Conservation (phyloP, 2,888 invertebrate species). For the Pandemis corylana region DNA sequence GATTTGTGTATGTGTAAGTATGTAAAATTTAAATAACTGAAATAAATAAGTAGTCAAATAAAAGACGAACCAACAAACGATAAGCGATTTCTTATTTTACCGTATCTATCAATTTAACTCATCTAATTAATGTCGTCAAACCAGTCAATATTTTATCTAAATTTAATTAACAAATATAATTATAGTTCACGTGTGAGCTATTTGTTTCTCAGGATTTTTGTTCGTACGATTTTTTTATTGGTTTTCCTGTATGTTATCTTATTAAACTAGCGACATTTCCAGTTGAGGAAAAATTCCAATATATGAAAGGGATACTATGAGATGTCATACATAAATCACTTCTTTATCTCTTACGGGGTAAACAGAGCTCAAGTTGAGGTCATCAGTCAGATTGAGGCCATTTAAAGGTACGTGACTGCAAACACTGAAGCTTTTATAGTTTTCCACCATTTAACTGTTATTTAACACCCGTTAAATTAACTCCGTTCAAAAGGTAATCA, state of each 20-base stretch:
- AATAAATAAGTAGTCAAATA: not conserved
- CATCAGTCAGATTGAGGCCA: too few species aligned
- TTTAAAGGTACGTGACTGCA: not conserved
- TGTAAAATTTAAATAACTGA: too few species aligned
- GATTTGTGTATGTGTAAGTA: too few species aligned
- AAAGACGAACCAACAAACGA: not conserved
- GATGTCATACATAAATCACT: too few species aligned
- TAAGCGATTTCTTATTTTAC: not conserved
- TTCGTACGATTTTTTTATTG: not conserved
- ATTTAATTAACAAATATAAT: conserved; percentile 19
- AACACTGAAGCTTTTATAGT: not conserved
- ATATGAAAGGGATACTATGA: too few species aligned
- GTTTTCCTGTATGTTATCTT: not conserved
- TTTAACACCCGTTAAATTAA: conserved; percentile 29
- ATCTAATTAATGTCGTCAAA: conserved; percentile 18
- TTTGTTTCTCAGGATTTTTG: not conserved
- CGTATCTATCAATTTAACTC: conserved; percentile 1
- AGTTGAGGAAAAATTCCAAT: too few species aligned
- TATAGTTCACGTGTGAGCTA: not conserved
- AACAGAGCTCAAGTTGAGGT: too few species aligned
- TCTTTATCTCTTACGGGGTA: too few species aligned
- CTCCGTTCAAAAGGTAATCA: conserved; percentile 38
- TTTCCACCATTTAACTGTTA: conserved; percentile 3
- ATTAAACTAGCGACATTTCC: too few species aligned
- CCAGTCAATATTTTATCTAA: conserved; percentile 5